phyloP scores from a whole-genome alignment of 2,888 invertebrate genomes.

The Halictus ligatus region DNA sequence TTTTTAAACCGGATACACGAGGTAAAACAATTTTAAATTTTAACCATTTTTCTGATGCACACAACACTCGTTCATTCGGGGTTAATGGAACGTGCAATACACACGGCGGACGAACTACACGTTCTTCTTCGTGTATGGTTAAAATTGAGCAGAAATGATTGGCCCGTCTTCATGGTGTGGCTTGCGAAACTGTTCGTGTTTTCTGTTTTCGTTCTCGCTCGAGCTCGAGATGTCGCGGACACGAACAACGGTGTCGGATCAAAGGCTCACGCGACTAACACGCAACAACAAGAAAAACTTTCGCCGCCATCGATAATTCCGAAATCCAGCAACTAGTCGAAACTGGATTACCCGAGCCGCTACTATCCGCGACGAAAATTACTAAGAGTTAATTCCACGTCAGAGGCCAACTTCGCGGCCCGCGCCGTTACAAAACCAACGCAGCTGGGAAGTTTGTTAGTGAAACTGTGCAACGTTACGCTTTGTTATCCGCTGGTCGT shows the following conservation, averaged over 20 bases:
- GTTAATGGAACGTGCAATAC: no score
- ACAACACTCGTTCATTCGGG: no score
- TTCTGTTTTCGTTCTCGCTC: background rate
- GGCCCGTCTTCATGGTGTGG: background rate
- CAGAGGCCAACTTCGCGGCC: slow-evolving; percentile 14
- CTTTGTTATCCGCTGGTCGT: slow-evolving; percentile 35
- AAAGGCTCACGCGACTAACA: background rate
- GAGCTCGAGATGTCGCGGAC: background rate
- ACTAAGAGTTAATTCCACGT: slow-evolving; percentile 42
- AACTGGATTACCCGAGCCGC: slow-evolving; percentile 31
- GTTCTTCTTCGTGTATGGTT: background rate
- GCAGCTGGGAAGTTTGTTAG: slow-evolving; percentile 47
- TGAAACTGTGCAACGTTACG: slow-evolving; percentile 25
- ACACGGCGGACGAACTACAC: no score
- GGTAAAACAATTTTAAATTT: background rate
- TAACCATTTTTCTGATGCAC: background rate
- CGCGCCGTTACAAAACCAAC: slow-evolving; percentile 34
- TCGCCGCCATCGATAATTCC: background rate
- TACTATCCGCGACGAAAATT: slow-evolving; percentile 28
- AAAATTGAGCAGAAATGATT: background rate
- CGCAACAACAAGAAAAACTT: background rate
- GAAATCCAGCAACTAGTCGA: background rate
- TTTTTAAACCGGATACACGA: background rate
- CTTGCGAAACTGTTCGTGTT: background rate
- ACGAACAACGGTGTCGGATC: background rate